Evolutionary conservation across 2,113 vertebrate genomes (phyloP), one percentile per base, ranked within the genome.

Genomic region (Siniperca chuatsi): DNA sequence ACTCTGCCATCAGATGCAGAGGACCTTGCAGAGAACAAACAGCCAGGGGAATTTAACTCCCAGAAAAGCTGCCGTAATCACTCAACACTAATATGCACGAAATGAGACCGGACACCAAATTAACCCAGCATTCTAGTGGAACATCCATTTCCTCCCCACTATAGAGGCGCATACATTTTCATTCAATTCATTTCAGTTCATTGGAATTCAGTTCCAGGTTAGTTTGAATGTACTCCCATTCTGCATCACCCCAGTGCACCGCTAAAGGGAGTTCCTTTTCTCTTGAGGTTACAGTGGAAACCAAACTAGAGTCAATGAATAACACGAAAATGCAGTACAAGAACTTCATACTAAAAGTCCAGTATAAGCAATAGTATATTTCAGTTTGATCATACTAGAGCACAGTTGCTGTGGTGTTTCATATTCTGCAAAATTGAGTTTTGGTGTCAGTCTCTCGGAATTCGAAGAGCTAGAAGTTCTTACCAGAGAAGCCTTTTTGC

Each of bases 81-180:
- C 79, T 90, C 76, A 73, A 4, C 79, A 20, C 52, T 77, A 83
- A 87, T 66, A 60, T 37, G 76, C 81, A 74, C 69, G 23, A 86
- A 87, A 91, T 81, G 73, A 70, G 82, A 78, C 7, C 20, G 85
- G 92, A 92, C 92, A 86, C 78, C 29, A 35, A 83, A 85, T 90
- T 87, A 89, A 86, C 80, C 86, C 79, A 44, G 70, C 82, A 16
- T 40, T 87, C 74, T 60, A 50, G n/a, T 80, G 85, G 62, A 85
- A 83, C 81, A 50, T 58, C 74, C 79, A 54, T 81, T 72, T 70
- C 82, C 61, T 71, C 40, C 57, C 46, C 52, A 33, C 67, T 23
- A 10, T 33, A 54, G 6, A 74, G 44, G 20, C 37, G 11, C 62
- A 44, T 61, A 84, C 67, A 69, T 77, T 80, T 78, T 52, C 42